Evolutionary conservation across 2,113 vertebrate species (phyloP), one percentile per base, ranked within the genome.

Genomic region (Calypte anna): DNA sequence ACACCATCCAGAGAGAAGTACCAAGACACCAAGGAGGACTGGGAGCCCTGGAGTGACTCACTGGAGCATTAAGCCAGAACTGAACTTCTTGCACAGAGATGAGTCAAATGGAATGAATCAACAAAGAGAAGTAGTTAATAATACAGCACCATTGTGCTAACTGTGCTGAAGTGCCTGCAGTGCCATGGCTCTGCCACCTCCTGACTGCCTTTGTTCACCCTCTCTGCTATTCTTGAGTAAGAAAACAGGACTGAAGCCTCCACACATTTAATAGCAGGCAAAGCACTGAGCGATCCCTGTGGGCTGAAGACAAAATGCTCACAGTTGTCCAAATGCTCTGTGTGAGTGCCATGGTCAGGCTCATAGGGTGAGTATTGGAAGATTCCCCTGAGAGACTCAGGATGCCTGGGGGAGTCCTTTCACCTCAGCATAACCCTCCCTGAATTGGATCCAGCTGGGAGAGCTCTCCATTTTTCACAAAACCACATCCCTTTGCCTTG

Each of bases 51-150:
- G 59, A 88, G 94, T 82, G 85, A 96, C 68, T 95, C 79, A 90
- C 40, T 86, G 59, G 28, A 27, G 10, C n/a, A 78, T 61, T 81
- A 83, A 93, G 50, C 64, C 68, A 90, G 88, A 83, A 62, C 9
- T 83, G 85, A 95, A 94, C 48, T 87, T 82, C 75, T 69, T 88
- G 75, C 79, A 82, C 55, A 67, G 70, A 80, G 78, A 95, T 94
- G 85, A 95, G 76, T 80, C 73, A 86, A 94, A 83, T 21, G 30
- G 72, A 94, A 91, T 86, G 76, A 95, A 93, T 86, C 61, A 81
- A 94, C 74, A 85, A 36, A 84, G 40, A 91, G 27, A 66, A 87
- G 62, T 55, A 84, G 75, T 62, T 90, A 90, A 63, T 93, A 88
- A 92, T 75, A 81, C 53, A 90, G 73, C 50, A 91, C 44, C 30